These are phyloP conservation scores for Heterocephalus glaber DNA, from an alignment of 2,113 vertebrate species.

Conservation along the genomic window DNA sequence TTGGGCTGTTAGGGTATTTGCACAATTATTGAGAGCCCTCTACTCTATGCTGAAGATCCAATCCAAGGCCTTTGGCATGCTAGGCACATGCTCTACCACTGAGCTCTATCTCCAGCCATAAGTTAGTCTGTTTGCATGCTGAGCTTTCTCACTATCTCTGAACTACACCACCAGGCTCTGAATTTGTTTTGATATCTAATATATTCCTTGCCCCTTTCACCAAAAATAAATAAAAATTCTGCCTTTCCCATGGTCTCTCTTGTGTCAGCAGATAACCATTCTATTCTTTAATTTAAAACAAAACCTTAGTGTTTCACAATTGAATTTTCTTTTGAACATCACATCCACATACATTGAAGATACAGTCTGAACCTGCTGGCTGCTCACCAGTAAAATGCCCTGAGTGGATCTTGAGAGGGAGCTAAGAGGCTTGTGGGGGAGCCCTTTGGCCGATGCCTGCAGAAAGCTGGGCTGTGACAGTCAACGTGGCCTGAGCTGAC, in stretches of 20 bases:
- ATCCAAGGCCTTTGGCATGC: not conserved
- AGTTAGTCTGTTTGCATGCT: not conserved
- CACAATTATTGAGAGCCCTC: not conserved
- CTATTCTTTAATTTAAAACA: not conserved
- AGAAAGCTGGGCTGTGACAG: not conserved
- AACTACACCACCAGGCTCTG: not conserved
- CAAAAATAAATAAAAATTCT: not conserved
- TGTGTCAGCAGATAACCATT: not conserved
- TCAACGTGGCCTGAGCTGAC: not conserved
- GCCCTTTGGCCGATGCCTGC: rapidly evolving
- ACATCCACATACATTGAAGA: not conserved
- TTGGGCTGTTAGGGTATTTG: not conserved
- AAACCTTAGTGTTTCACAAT: not conserved
- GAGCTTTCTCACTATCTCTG: no score
- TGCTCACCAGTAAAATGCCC: not conserved
- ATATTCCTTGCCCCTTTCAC: not conserved
- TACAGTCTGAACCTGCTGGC: not conserved
- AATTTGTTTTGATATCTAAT: constrained; percentile 31
- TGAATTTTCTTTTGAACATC: not conserved
- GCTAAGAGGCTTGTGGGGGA: not conserved
- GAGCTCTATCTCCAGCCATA: not conserved
- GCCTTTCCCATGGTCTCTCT: not conserved
- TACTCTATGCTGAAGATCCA: not conserved
- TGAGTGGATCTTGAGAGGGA: not conserved
- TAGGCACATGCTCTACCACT: not conserved